Evolutionary conservation across 35 echinoderm and acorn worm genomes (phyloP).

Genomic region (Apostichopus parvimensis): DNA sequence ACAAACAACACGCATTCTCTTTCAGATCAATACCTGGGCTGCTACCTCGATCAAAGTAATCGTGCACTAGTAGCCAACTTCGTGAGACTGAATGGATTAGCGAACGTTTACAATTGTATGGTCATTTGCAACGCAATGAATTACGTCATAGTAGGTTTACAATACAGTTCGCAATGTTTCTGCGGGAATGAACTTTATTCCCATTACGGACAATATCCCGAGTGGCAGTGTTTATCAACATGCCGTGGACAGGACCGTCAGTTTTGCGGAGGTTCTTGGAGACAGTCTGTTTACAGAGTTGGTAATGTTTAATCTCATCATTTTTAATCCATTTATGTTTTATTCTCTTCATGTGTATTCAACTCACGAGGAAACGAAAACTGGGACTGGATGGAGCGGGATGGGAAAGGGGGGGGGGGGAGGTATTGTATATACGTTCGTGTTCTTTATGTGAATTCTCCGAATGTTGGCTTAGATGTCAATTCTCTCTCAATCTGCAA

Average conservation of each 20-base stretch:
- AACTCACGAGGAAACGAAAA: background rate
- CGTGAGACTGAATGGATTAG: background rate
- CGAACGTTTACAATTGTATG: background rate
- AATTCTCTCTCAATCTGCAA: no score
- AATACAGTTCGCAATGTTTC: background rate
- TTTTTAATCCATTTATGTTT: background rate
- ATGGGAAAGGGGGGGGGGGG: background rate
- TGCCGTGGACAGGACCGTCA: background rate
- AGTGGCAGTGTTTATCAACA: background rate
- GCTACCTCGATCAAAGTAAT: background rate
- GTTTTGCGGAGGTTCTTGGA: background rate
- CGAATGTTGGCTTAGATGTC: no score
- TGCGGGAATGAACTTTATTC: conserved; percentile 8
- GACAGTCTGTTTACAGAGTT: background rate
- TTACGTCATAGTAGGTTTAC: background rate
- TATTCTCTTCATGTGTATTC: background rate
- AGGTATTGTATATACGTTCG: background rate
- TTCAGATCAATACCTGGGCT: conserved; percentile 32
- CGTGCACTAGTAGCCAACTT: background rate
- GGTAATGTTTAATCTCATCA: background rate
- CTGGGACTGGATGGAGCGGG: background rate
- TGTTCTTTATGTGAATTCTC: no score
- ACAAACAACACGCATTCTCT: no score
- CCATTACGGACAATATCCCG: background rate
- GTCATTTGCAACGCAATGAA: background rate